Conservation (phyloP, 2,113 vertebrate genomes). For the Ptilonorhynchus violaceus region DNA sequence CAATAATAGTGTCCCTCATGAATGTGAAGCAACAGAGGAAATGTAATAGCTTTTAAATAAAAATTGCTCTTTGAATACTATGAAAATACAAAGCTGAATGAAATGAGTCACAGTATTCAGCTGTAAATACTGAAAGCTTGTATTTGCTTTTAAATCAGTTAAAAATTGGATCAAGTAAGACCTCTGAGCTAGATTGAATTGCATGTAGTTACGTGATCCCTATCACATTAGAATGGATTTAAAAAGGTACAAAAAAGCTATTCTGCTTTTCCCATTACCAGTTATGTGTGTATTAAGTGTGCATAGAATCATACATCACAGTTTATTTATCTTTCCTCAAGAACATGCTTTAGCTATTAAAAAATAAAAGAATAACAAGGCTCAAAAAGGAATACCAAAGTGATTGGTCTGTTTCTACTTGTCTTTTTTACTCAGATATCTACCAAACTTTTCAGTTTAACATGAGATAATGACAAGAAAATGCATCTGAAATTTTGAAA, state of each 20-base stretch:
- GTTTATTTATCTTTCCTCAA: background rate
- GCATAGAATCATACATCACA: background rate
- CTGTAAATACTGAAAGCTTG: background rate
- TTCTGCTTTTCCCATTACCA: background rate
- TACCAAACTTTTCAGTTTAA: background rate
- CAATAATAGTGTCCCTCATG: background rate
- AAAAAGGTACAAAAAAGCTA: background rate
- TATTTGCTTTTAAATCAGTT: slow-evolving; percentile 1
- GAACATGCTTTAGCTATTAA: background rate
- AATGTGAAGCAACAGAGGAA: background rate
- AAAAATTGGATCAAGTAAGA: background rate
- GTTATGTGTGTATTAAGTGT: background rate
- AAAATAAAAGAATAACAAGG: background rate
- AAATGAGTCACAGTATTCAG: background rate
- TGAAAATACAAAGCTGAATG: slow-evolving; percentile 21
- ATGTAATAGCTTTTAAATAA: background rate
- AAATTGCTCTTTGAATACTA: background rate
- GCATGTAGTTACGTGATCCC: background rate
- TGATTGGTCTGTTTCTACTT: background rate
- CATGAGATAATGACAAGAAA: background rate
- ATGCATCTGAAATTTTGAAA: background rate
- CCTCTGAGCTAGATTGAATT: background rate
- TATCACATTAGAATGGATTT: background rate
- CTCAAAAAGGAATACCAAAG: background rate
- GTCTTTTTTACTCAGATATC: background rate